Evolutionary conservation across 2,113 vertebrate species (phyloP), one percentile per base, ranked within the genome.

Genomic region (Crotalus helleri): DNA sequence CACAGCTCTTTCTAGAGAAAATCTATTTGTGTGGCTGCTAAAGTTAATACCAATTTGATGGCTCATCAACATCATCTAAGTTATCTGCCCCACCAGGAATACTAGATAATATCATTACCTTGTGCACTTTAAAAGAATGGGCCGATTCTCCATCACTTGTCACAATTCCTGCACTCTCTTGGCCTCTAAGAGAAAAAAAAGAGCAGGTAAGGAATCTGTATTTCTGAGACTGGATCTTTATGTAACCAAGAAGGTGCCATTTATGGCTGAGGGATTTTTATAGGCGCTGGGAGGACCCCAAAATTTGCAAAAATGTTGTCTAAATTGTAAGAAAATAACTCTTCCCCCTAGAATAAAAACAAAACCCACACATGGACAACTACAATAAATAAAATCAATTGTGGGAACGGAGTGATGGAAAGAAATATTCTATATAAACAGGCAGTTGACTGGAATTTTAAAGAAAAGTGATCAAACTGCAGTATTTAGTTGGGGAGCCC

Each of bases 131-230:
- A 96, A 99, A 99, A 59, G 97, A 97, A 85, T 99, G 98, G 29
- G 98, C 98, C 88, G 96, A 98, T 91, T 97, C 97, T 92, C 99
- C 99, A 98, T 99, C 98, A 95, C 99, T 99, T 74, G 98, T 99
- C 95, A 99, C 99, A 94, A 99, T 98, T 90, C 99, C 99, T 87
- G 99, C 99, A 88, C 99, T 99, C 96, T 99, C 99, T 94, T 99
- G 99, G 94, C 99, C 99, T 97, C 99, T 99, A 87, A 11, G 93
- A 94, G 96, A 46, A 96, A 81, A 92, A 0, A 89, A 92, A 96
- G 95, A 33, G 10, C 59, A 85, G 85, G 1, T 91, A 61, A 93
- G n/a, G 12, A 54, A 91, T 23, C 33, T 9, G 6, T 13, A 85
- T 55, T 29, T 11, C 33, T 24, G 23, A 44, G 11, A 26, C 23